Conservation (phyloP, 2,888 invertebrate genomes). For the Cheilosia soror region DNA sequence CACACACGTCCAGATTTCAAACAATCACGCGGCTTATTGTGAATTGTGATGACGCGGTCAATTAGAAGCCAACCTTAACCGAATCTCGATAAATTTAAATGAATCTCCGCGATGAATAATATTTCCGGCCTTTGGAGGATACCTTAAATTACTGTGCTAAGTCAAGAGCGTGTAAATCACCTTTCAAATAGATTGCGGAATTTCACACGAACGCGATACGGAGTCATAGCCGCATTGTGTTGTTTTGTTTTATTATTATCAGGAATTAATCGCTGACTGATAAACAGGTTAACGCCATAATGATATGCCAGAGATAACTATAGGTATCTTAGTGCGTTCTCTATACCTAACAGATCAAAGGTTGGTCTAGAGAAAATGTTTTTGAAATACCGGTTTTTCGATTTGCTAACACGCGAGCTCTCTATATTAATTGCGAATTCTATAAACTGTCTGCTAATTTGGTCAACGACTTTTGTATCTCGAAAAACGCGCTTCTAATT, state of each 20-base stretch:
- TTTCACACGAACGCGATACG: conserved; percentile 29
- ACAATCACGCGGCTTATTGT: conserved; percentile 28
- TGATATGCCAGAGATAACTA: neutral
- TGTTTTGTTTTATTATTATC: conserved; percentile 43
- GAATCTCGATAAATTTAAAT: conserved; percentile 47
- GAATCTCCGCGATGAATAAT: conserved; percentile 62
- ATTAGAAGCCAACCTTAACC: conserved; percentile 21
- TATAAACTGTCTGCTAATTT: conserved; percentile 43
- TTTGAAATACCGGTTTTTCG: conserved; percentile 6
- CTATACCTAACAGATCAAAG: conserved; percentile 30
- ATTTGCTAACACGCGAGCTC: conserved; percentile 12
- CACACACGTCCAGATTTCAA: conserved; percentile 19
- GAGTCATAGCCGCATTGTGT: conserved; percentile 26
- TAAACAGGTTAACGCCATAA: conserved; percentile 51
- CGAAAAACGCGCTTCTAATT: conserved; percentile 10
- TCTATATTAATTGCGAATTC: conserved; percentile 42
- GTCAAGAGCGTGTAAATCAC: conserved; percentile 25
- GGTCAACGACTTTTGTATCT: conserved; percentile 55
- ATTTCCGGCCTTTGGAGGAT: conserved; percentile 54
- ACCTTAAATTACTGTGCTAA: conserved; percentile 51
- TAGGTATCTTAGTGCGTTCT: neutral
- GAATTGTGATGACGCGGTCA: conserved; percentile 20
- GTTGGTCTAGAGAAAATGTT: neutral
- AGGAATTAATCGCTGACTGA: conserved; percentile 39
- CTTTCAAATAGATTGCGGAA: conserved; percentile 24